These are phyloP conservation scores for Lagria hirta DNA, from an alignment of 2,888 invertebrate genomes.

Conservation along the genomic window DNA sequence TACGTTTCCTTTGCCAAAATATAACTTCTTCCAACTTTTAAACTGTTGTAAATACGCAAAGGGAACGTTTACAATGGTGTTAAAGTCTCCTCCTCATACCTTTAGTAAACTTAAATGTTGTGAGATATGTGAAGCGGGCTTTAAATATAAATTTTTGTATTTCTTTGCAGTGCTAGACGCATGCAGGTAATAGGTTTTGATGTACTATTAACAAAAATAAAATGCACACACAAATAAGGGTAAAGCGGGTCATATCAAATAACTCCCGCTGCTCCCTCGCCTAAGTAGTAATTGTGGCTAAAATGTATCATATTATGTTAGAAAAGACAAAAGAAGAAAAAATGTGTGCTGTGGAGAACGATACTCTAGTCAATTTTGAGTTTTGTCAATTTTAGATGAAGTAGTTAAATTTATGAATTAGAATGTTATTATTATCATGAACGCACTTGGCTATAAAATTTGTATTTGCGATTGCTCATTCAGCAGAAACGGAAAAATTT, in stretches of 20 bases:
- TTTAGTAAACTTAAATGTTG: conserved; percentile 1
- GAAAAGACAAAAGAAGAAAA: conserved; percentile 24
- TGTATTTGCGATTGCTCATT: conserved; percentile 15
- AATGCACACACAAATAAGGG: conserved; percentile 41
- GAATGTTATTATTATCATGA: conserved; percentile 46
- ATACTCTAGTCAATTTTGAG: conserved; percentile 56
- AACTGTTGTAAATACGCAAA: conserved; percentile 13
- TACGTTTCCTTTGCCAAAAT: conserved; percentile 25
- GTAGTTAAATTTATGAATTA: conserved; percentile 49
- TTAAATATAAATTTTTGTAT: conserved; percentile 8
- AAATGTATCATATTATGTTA: conserved; percentile 48
- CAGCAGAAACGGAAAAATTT: conserved; percentile 11
- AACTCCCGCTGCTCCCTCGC: conserved; percentile 38
- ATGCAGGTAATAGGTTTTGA: conserved; percentile 41
- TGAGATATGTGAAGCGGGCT: conserved; percentile 10
- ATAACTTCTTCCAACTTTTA: conserved; percentile 35
- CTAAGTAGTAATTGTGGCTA: conserved; percentile 54
- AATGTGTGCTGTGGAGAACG: conserved; percentile 48
- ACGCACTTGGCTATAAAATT: conserved; percentile 42
- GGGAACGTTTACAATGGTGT: conserved; percentile 2
- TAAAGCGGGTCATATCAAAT: conserved; percentile 40
- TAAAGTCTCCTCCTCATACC: conserved; percentile 10
- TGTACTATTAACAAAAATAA: conserved; percentile 35
- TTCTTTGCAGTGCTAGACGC: conserved; percentile 25
- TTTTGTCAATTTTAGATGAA: conserved; percentile 55